Percentiles rank a stretch among this genome's conserved stretches.
Conservation (phyloP, 2,888 invertebrate species). For the Heterodera filipjevi region DNA sequence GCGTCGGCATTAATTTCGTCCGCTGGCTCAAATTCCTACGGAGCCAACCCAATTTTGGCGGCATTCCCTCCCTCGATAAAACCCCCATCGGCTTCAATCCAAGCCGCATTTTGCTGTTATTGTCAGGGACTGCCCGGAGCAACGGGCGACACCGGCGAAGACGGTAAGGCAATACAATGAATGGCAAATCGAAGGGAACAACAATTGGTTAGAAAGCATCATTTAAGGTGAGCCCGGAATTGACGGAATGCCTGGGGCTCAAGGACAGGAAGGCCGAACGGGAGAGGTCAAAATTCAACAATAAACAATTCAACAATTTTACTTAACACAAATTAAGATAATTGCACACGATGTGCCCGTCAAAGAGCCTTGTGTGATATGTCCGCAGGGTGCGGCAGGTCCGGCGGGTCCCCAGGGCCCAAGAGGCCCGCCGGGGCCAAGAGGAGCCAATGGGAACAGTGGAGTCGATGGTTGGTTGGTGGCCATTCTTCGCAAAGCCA, state of each 20-base stretch:
- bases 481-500: too few relatives aligned
- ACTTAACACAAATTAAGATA: background rate
- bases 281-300: slow-evolving; percentile 32
- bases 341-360: slow-evolving; percentile 38
- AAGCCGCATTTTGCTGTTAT: slow-evolving; percentile 17
- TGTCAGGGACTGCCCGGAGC: slow-evolving; percentile 65
- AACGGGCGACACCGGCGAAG: slow-evolving; percentile 51
- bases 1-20: slow-evolving; percentile 3
- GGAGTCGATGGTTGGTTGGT: slow-evolving; percentile 62
- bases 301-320: background rate
- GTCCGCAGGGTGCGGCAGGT: slow-evolving; percentile 62
- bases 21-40: slow-evolving; percentile 3
- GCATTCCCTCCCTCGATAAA: slow-evolving; percentile 21
- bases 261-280: slow-evolving; percentile 31
- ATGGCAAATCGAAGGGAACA: background rate
- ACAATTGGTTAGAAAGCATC: slow-evolving; percentile 31
- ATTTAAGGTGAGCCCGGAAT: slow-evolving; percentile 14
- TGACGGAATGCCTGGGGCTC: slow-evolving; percentile 32
- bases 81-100: slow-evolving; percentile 1
- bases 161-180: slow-evolving; percentile 39
- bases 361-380: slow-evolving; percentile 62
- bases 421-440: slow-evolving; percentile 58
- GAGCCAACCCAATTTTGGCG: slow-evolving; percentile 1
- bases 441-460: slow-evolving; percentile 76
- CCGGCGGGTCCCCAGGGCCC: slow-evolving; percentile 55